These are phyloP conservation scores for Nymphalis urticae DNA, from an alignment of 2,888 invertebrate genomes.

Conservation along the genomic window DNA sequence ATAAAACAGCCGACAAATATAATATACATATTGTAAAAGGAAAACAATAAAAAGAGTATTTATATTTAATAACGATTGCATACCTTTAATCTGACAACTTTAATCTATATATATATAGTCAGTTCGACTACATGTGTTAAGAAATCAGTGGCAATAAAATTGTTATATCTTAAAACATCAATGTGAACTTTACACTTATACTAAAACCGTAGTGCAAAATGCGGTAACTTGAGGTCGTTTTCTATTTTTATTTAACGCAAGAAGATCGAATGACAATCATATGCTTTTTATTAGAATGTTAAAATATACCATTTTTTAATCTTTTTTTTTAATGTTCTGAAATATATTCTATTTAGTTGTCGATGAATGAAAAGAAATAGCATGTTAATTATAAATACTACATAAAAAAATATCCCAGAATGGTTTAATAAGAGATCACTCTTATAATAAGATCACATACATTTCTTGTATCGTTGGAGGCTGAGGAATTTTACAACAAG, in stretches of 20 bases:
- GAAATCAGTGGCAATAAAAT: no score
- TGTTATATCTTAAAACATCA: no score
- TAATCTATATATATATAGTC: no score
- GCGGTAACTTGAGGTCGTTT: not conserved
- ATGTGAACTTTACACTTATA: slow-evolving; percentile 4
- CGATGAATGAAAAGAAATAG: not conserved
- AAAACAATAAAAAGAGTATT: no score
- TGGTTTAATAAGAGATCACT: not conserved
- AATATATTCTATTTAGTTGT: not conserved
- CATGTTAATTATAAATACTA: not conserved
- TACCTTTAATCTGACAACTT: no score
- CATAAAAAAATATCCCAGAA: not conserved
- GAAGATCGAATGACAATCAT: not conserved
- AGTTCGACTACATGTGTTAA: not conserved
- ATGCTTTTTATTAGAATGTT: not conserved
- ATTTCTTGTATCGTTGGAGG: slow-evolving; percentile 3
- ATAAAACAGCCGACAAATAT: not conserved
- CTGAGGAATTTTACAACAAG: slow-evolving; percentile 7
- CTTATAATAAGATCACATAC: slow-evolving; percentile 1
- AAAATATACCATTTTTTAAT: not conserved
- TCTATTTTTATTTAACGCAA: not conserved
- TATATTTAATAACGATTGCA: no score
- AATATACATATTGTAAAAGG: no score
- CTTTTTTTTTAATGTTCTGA: not conserved
- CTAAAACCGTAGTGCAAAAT: not conserved